A percentile compares a stretch with the other conserved stretches of the same genome.
Evolutionary conservation across 2,888 invertebrate species (phyloP).

Genomic region (Leucozona laternaria): DNA sequence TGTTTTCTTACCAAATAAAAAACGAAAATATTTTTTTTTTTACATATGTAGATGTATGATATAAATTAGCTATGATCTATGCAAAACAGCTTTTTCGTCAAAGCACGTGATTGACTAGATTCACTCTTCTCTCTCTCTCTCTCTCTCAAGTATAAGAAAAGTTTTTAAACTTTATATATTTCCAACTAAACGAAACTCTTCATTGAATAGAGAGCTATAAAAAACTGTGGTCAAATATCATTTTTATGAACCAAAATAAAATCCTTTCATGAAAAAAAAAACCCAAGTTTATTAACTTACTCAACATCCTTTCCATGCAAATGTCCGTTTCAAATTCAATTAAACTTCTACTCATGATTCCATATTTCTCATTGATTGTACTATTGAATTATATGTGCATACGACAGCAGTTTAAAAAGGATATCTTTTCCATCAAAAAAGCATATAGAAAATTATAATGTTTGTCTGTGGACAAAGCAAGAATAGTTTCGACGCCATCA

Average conservation of each 20-base stretch:
- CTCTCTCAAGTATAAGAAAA: no score
- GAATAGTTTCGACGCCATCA: background rate
- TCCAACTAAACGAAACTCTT: constrained; percentile 11
- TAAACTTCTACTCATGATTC: constrained; percentile 40
- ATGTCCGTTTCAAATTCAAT: constrained; percentile 47
- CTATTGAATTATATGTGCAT: constrained; percentile 5
- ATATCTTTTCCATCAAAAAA: constrained; percentile 23
- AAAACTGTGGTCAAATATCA: constrained; percentile 4
- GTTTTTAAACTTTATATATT: background rate
- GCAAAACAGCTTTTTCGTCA: background rate
- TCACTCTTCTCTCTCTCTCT: no score
- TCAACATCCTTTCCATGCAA: background rate
- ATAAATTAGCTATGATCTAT: no score
- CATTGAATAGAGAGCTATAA: background rate
- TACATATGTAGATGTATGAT: no score
- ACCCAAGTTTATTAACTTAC: background rate
- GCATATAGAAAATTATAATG: constrained; percentile 27
- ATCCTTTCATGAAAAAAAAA: background rate
- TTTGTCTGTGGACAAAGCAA: constrained; percentile 39
- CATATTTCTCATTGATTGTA: constrained; percentile 24
- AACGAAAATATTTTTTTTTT: background rate
- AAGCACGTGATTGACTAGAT: background rate
- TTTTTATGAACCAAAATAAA: background rate
- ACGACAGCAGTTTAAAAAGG: background rate
- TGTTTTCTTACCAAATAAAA: constrained; percentile 19